phyloP scores from a whole-genome alignment of 2,797 vertebrate species.

The Sus cebifrons region DNA sequence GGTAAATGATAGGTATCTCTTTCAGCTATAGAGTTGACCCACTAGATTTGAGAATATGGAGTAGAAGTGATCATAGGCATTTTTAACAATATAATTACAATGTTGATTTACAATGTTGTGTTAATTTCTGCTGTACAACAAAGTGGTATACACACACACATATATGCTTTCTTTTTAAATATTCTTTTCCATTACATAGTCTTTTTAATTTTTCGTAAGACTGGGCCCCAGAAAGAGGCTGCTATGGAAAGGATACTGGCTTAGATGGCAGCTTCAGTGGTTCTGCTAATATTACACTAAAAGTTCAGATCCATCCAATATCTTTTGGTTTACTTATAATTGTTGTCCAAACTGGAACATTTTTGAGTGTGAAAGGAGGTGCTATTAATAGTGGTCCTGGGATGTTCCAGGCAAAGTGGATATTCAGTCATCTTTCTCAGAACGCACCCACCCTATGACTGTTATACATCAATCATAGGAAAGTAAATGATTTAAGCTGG shows the following conservation, averaged over 20 bases:
- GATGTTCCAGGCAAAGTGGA: not conserved
- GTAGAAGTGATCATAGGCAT: not conserved
- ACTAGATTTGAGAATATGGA: not conserved
- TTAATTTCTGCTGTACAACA: too few relatives aligned
- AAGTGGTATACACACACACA: too few relatives aligned
- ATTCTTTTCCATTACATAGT: too few relatives aligned
- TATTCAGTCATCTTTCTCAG: not conserved
- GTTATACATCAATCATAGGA: not conserved
- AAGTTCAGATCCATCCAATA: not conserved
- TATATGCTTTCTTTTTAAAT: too few relatives aligned
- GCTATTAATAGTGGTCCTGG: not conserved
- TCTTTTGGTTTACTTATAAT: not conserved
- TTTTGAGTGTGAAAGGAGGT: not conserved
- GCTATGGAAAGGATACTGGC: fast-evolving
- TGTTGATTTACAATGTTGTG: too few relatives aligned
- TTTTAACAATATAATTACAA: too few relatives aligned
- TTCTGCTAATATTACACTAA: not conserved
- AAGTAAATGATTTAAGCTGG: not conserved
- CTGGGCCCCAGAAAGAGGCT: fast-evolving
- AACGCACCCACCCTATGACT: not conserved
- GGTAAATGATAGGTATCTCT: not conserved
- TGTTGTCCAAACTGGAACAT: not conserved
- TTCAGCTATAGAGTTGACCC: not conserved
- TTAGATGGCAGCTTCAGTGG: fast-evolving
- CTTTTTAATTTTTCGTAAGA: not conserved